These are phyloP conservation scores for Geodia barretti DNA, from an alignment of 37 sponge, comb jelly and placozoan genomes.

Conservation along the genomic window DNA sequence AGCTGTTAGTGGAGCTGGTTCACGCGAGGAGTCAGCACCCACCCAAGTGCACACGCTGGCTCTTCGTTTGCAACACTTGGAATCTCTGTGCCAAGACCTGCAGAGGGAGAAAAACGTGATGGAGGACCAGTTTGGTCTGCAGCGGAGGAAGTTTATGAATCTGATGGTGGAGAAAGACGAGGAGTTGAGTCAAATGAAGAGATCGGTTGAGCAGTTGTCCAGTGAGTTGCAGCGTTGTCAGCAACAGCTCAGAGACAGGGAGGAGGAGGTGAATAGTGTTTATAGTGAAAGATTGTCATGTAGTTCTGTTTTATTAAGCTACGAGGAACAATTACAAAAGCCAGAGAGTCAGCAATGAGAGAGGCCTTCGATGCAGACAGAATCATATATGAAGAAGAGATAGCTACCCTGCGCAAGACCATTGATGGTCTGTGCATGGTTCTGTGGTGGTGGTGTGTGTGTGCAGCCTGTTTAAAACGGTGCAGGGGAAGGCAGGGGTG, in stretches of 20 bases:
- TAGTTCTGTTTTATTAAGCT: background rate
- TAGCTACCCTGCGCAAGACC: slow-evolving; percentile 41
- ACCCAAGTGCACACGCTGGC: no score
- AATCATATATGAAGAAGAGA: slow-evolving; percentile 70
- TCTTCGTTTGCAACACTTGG: slow-evolving; percentile 28
- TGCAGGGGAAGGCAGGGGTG: background rate
- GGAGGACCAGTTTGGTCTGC: slow-evolving; percentile 81
- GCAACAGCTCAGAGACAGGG: slow-evolving; percentile 7
- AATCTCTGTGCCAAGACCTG: slow-evolving; percentile 12
- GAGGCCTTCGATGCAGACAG: slow-evolving; percentile 63
- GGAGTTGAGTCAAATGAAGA: background rate
- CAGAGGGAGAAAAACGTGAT: slow-evolving; percentile 40
- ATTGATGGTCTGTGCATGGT: slow-evolving; percentile 24
- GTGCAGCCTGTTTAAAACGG: background rate
- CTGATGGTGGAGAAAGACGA: slow-evolving; percentile 57
- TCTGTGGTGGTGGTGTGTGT: background rate
- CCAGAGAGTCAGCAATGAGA: slow-evolving; percentile 13
- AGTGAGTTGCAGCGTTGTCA: slow-evolving; percentile 6
- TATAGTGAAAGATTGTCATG: background rate
- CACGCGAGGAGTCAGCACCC: no score
- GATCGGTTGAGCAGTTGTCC: background rate
- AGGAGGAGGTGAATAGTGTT: slow-evolving; percentile 34
- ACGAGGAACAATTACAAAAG: background rate
- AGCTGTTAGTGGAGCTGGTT: no score
- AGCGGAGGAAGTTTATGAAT: slow-evolving; percentile 77